A percentile compares a stretch with the other conserved stretches of the same genome.
These are phyloP conservation scores for Indri indri DNA, from an alignment of 2,113 vertebrate species.

Conservation along the genomic window DNA sequence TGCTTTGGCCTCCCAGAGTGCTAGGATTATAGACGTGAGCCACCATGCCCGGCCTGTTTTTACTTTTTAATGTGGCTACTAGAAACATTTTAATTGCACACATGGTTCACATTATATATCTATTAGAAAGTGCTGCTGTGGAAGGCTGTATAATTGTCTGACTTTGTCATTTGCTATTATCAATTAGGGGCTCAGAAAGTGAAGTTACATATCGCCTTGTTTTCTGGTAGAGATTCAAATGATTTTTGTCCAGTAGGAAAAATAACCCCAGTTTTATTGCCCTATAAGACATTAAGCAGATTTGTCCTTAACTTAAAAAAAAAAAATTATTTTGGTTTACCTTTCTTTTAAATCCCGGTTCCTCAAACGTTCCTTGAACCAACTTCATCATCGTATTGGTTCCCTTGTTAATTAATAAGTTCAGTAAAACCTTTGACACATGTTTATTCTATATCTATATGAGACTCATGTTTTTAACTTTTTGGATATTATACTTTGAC, in stretches of 20 bases:
- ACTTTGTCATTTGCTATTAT: background rate
- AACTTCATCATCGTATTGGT: background rate
- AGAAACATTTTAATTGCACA: background rate
- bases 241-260: background rate
- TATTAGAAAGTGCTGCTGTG: background rate
- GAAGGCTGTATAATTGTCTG: background rate
- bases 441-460: background rate
- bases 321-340: background rate
- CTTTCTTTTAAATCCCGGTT: slow-evolving; percentile 12
- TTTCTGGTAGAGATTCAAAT: background rate
- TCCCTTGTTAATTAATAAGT: background rate
- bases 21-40: too few relatives aligned
- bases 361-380: background rate
- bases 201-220: background rate
- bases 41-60: too few relatives aligned
- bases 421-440: slow-evolving; percentile 1
- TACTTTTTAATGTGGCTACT: background rate
- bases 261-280: background rate
- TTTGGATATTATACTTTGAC: slow-evolving; percentile 23
- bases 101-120: accelerated
- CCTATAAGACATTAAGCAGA: background rate
- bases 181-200: background rate
- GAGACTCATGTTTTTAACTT: background rate
- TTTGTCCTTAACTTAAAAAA: background rate
- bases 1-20: too few relatives aligned